Percentiles rank a stretch among this genome's conserved stretches.
These are phyloP conservation scores for Erpetoichthys calabaricus DNA, from an alignment of 2,797 vertebrate species.

Conservation along the genomic window DNA sequence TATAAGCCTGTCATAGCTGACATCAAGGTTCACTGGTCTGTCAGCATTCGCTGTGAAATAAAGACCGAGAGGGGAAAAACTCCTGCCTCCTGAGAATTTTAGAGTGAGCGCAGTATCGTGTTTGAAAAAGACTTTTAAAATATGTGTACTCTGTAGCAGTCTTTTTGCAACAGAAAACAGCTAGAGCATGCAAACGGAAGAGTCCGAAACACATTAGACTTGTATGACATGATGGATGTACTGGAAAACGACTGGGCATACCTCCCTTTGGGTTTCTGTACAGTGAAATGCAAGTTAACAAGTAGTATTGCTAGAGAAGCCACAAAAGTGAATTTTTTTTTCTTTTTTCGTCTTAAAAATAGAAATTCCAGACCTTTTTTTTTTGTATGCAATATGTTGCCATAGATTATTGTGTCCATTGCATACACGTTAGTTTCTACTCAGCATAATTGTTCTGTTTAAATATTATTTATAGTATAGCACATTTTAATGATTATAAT, in stretches of 20 bases:
- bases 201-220: constrained; percentile 53
- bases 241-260: constrained; percentile 81
- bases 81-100: constrained; percentile 62
- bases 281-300: constrained; percentile 6
- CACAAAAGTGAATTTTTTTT: no score
- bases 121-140: constrained; percentile 72
- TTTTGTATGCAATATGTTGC: no score
- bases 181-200: constrained; percentile 55
- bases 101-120: constrained; percentile 53
- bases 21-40: constrained; percentile 82
- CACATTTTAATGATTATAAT: no score
- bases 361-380: no score
- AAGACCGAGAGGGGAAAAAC: constrained; percentile 69
- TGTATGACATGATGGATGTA: constrained; percentile 74
- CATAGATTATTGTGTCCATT: no score
- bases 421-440: no score
- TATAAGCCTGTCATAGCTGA: constrained; percentile 65
- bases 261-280: constrained; percentile 67
- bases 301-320: no score
- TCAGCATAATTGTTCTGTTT: no score
- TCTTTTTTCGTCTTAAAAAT: no score
- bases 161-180: constrained; percentile 75
- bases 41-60: constrained; percentile 78
- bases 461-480: no score
- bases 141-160: constrained; percentile 78